Conservation (phyloP, 2,888 invertebrate genomes). For the Drosophila kambysellisi region DNA sequence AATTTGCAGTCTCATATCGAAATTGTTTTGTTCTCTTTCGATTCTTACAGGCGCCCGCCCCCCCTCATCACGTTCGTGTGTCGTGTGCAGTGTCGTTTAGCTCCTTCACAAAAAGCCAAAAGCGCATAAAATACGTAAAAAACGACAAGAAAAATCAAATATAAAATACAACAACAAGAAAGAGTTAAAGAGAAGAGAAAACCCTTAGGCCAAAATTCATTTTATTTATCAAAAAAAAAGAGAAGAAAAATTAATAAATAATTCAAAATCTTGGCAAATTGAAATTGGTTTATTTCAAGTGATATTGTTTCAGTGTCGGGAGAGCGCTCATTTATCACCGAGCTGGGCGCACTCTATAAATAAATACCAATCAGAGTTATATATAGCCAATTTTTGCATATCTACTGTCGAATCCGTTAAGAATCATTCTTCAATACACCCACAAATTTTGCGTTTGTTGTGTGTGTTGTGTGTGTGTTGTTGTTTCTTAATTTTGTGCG, state of each 20-base stretch:
- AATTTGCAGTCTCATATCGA: conserved; percentile 71
- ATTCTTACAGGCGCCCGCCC: conserved; percentile 76
- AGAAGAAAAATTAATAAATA: conserved; percentile 18
- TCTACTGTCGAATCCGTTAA: conserved; percentile 18
- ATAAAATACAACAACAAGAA: conserved; percentile 27
- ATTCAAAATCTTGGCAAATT: conserved; percentile 39
- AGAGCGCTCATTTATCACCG: conserved; percentile 41
- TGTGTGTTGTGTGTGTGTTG: conserved; percentile 19
- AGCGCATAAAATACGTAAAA: conserved; percentile 57
- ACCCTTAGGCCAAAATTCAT: conserved; percentile 3
- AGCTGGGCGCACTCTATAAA: conserved; percentile 36
- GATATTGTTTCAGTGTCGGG: conserved; percentile 47
- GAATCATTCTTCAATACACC: neutral
- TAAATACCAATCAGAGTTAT: conserved; percentile 21
- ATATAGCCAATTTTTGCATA: conserved; percentile 23
- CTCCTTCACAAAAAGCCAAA: conserved; percentile 43
- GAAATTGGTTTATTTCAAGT: conserved; percentile 39
- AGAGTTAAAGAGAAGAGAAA: conserved; percentile 19
- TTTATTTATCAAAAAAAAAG: conserved; percentile 36
- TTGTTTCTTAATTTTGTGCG: conserved; percentile 8
- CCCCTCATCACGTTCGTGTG: conserved; percentile 54
- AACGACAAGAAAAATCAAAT: conserved; percentile 1
- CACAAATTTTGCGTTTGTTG: conserved; percentile 11
- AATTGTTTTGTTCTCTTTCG: conserved; percentile 82
- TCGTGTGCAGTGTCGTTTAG: conserved; percentile 64